Percentiles rank a stretch among this genome's conserved stretches.
Conservation (phyloP, 2,888 invertebrate species). For the Alloplasta piceator region DNA sequence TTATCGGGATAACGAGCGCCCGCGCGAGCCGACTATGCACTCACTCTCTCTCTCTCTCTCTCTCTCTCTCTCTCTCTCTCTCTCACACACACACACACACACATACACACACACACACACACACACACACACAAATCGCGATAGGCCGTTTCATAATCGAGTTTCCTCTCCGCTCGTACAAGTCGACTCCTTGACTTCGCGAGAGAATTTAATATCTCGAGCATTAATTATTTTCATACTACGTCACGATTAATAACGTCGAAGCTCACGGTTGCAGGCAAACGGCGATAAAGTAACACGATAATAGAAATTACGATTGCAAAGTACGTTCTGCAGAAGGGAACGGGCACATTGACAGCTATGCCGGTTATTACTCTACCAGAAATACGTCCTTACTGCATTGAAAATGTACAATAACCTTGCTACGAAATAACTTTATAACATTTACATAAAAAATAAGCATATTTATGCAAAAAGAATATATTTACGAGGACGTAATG, state of each 20-base stretch:
- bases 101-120: too few species aligned
- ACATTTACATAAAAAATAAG: too few species aligned
- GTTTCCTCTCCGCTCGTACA: neutral
- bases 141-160: slow-evolving; percentile 47
- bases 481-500: too few species aligned
- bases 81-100: too few species aligned
- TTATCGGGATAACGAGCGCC: slow-evolving; percentile 55
- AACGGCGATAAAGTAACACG: slow-evolving; percentile 32
- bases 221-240: slow-evolving; percentile 25
- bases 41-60: too few species aligned
- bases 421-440: too few species aligned
- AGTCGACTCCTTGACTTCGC: slow-evolving; percentile 36
- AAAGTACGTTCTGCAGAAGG: too few species aligned
- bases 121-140: neutral
- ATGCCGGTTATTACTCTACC: too few species aligned
- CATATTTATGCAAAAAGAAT: too few species aligned
- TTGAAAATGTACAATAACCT: too few species aligned
- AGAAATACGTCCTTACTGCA: too few species aligned
- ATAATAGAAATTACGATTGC: slow-evolving; percentile 42
- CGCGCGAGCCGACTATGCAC: slow-evolving; percentile 33
- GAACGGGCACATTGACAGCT: too few species aligned
- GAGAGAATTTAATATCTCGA: slow-evolving; percentile 38
- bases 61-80: slow-evolving; percentile 18
- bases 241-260: slow-evolving; percentile 41
- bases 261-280: slow-evolving; percentile 26